A percentile compares a stretch with the other conserved stretches of the same genome.
phyloP scores from a whole-genome alignment of 2,797 vertebrate species.

The Emys orbicularis region DNA sequence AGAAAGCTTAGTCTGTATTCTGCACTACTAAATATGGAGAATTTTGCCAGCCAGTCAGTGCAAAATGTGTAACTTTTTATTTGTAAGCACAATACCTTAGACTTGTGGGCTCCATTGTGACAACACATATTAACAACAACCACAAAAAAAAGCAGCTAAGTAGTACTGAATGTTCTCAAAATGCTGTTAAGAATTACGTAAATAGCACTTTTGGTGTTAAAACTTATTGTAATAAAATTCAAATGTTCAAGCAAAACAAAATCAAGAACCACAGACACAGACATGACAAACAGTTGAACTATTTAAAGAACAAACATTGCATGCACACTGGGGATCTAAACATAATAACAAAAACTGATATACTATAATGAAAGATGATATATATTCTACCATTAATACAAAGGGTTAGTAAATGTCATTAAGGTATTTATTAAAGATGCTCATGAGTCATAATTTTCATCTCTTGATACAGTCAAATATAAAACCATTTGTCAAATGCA shows the following conservation, averaged over 20 bases:
- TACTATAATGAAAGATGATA: neutral
- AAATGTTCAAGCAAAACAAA: neutral
- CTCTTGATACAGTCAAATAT: neutral
- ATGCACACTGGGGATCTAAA: neutral
- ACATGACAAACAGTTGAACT: neutral
- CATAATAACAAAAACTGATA: neutral
- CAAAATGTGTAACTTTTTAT: neutral
- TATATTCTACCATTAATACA: neutral
- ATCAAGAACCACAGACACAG: neutral
- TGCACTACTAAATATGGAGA: neutral
- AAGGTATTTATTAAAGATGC: neutral
- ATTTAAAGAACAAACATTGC: neutral
- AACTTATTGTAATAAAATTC: slow-evolving; percentile 2
- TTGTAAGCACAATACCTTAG: slow-evolving; percentile 14
- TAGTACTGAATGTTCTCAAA: neutral
- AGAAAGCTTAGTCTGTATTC: slow-evolving; percentile 56
- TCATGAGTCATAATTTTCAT: neutral
- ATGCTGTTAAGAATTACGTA: neutral
- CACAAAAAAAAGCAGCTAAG: neutral
- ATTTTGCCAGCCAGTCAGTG: neutral
- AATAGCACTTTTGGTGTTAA: neutral
- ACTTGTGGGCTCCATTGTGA: neutral
- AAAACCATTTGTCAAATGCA: neutral
- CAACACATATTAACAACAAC: neutral
- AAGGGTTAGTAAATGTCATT: neutral